These are phyloP conservation scores for Rotaria magnacalcarata DNA, from an alignment of 2,888 invertebrate species.

Conservation along the genomic window DNA sequence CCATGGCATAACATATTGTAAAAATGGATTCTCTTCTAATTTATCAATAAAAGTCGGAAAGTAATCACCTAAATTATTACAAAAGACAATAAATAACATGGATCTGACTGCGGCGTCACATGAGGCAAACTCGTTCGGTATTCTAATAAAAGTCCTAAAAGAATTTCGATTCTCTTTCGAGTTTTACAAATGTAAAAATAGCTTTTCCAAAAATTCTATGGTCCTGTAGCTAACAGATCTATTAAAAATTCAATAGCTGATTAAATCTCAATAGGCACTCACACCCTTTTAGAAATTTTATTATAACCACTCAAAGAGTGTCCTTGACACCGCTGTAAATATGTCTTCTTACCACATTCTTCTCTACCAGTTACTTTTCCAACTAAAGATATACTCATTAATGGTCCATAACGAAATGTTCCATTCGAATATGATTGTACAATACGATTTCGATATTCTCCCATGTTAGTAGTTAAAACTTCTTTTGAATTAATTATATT, in stretches of 20 bases:
- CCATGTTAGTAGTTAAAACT: slow-evolving; percentile 85
- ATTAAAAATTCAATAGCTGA: too few species aligned
- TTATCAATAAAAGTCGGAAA: slow-evolving; percentile 82
- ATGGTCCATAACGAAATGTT: slow-evolving; percentile 84
- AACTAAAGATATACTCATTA: slow-evolving; percentile 90
- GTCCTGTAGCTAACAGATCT: too few species aligned
- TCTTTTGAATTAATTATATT: slow-evolving; percentile 78
- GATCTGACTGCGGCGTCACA: too few species aligned
- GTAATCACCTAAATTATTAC: slow-evolving; percentile 73
- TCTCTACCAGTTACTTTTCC: slow-evolving; percentile 61
- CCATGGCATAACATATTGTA: slow-evolving; percentile 86
- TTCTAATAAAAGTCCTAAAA: too few species aligned
- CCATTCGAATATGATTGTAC: slow-evolving; percentile 64
- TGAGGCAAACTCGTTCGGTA: too few species aligned
- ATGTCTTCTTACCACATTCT: slow-evolving; percentile 7
- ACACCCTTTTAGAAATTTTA: too few species aligned
- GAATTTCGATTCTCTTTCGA: too few species aligned
- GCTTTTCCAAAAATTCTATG: too few species aligned
- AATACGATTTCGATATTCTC: slow-evolving; percentile 64
- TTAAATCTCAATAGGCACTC: too few species aligned
- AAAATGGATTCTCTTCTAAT: slow-evolving; percentile 77
- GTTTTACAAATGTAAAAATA: too few species aligned
- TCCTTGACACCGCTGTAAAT: too few species aligned
- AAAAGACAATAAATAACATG: background rate
- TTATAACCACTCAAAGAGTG: too few species aligned